Conservation (phyloP, 1,140 invertebrate genomes). For the Meloidogyne exigua region DNA sequence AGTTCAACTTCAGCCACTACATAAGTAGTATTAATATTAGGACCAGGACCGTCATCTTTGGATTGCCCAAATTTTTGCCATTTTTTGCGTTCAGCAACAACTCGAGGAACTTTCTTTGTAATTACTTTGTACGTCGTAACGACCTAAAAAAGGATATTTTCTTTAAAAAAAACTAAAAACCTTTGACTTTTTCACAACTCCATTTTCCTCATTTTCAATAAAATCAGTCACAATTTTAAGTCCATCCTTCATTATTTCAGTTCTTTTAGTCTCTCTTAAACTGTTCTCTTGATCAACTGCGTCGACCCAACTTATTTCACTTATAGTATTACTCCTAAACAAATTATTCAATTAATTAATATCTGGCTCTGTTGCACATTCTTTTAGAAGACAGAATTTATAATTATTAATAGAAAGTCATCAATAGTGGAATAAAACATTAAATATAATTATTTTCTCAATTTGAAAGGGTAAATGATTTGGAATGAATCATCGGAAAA, state of each 20-base stretch:
- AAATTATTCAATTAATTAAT: neutral
- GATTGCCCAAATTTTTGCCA: constrained; percentile 52
- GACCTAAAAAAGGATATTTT: neutral
- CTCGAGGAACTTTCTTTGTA: constrained; percentile 50
- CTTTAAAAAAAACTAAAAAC: neutral
- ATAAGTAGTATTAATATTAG: constrained; percentile 80
- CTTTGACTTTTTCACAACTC: constrained; percentile 2
- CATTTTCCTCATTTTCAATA: constrained; percentile 30
- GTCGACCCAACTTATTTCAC: constrained; percentile 35
- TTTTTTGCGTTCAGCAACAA: constrained; percentile 51
- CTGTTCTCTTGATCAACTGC: constrained; percentile 37
- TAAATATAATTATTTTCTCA: too few species aligned
- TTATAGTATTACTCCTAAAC: constrained; percentile 17
- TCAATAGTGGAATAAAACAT: too few species aligned
- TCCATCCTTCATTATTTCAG: constrained; percentile 33
- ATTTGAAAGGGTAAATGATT: too few species aligned
- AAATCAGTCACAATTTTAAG: constrained; percentile 38
- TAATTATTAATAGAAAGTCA: too few species aligned
- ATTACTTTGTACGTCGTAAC: constrained; percentile 50
- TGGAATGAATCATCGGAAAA: too few species aligned
- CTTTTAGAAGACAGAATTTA: too few species aligned
- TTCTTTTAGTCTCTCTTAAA: constrained; percentile 29
- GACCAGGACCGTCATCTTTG: constrained; percentile 45
- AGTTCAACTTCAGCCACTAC: constrained; percentile 92
- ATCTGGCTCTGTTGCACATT: too few species aligned